phyloP scores from a whole-genome alignment of 2,797 vertebrate genomes.

The Microtus californicus region DNA sequence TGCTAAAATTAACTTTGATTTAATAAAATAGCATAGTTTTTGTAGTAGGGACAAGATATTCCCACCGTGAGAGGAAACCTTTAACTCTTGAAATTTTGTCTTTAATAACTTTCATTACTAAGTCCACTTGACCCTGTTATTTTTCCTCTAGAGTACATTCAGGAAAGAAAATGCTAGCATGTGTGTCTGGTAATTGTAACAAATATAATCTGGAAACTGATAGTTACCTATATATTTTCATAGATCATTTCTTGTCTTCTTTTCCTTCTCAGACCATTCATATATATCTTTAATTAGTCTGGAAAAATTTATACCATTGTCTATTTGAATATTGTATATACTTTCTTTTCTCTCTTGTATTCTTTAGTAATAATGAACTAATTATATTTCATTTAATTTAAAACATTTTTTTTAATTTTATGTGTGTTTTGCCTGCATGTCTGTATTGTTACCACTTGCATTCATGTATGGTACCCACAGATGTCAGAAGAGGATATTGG shows the following conservation, averaged over 20 bases:
- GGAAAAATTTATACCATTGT: background rate
- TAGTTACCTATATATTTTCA: background rate
- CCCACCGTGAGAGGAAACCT: background rate
- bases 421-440: no score
- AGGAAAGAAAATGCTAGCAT: background rate
- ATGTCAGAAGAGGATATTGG: no score
- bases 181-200: slow-evolving; percentile 18
- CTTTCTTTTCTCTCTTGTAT: no score
- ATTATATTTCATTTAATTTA: no score
- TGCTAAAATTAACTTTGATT: background rate
- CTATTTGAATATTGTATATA: no score
- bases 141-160: background rate
- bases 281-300: background rate
- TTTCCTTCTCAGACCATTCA: background rate
- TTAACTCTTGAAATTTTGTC: slow-evolving; percentile 9
- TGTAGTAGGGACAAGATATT: background rate
- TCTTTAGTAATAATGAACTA: no score
- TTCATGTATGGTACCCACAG: no score
- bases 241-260: background rate
- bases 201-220: background rate
- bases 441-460: no score
- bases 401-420: no score
- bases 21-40: slow-evolving; percentile 31
- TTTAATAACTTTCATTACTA: slow-evolving; percentile 21
- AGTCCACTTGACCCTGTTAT: background rate